phyloP scores from a whole-genome alignment of 2,113 vertebrate species.

The Colaptes auratus region DNA sequence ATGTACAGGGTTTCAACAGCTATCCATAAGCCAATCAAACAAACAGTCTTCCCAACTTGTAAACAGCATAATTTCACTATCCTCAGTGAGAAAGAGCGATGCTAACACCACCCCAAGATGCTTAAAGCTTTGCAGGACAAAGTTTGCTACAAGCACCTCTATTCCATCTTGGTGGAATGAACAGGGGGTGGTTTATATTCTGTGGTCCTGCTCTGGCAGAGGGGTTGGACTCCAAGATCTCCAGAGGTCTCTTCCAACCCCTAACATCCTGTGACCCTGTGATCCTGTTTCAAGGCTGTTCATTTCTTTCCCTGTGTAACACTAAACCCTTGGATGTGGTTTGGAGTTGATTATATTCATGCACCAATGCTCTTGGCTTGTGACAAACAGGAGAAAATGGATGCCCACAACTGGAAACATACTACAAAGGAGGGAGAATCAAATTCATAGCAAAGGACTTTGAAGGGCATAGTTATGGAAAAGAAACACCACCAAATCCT shows the following conservation, averaged over 20 bases:
- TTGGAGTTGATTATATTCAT: background rate
- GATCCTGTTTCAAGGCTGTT: too few relatives aligned
- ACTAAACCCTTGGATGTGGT: background rate
- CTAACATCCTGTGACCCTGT: too few relatives aligned
- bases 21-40: background rate
- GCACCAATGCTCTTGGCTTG: background rate
- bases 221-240: too few relatives aligned
- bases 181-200: background rate
- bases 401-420: background rate
- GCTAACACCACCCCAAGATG: background rate
- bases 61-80: background rate
- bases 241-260: too few relatives aligned
- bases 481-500: background rate
- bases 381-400: background rate
- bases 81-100: background rate
- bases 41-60: background rate
- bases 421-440: background rate
- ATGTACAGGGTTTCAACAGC: background rate
- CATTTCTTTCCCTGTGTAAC: background rate
- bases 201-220: too few relatives aligned
- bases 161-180: background rate
- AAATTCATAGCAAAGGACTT: conserved; percentile 16
- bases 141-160: background rate
- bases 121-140: background rate
- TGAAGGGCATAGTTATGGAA: background rate